A percentile compares a stretch with the other conserved stretches of the same genome.
Evolutionary conservation across 2,113 vertebrate genomes (phyloP).

Genomic region (Hippocampus zosterae): DNA sequence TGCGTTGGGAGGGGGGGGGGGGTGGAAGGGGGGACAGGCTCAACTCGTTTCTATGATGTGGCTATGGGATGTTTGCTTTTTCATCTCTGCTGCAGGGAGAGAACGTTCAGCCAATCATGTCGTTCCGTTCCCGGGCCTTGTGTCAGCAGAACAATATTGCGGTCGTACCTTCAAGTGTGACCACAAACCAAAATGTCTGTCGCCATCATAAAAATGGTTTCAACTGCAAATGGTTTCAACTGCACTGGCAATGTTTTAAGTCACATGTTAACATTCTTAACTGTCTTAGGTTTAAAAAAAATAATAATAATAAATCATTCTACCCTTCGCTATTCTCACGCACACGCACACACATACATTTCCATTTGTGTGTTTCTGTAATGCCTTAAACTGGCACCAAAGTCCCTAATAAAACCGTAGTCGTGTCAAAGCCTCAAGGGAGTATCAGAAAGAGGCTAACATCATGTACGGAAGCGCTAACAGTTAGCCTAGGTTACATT

Average conservation of each 20-base stretch:
- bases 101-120: neutral
- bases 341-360: neutral
- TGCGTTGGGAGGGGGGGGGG: neutral
- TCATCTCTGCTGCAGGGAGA: neutral
- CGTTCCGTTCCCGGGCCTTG: neutral
- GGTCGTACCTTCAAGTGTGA: neutral
- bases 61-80: neutral
- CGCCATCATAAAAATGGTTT: neutral
- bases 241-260: neutral
- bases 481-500: no score
- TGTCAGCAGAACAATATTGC: neutral
- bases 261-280: neutral
- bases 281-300: no score
- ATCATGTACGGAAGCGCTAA: neutral
- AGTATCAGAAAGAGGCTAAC: no score
- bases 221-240: neutral
- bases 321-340: no score
- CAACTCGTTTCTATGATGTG: neutral
- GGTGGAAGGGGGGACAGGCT: neutral
- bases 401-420: neutral
- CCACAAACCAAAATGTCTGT: neutral
- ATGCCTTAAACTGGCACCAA: neutral
- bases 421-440: neutral
- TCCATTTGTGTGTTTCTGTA: neutral
- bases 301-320: no score